Base-by-base conservation (phyloP, 1,140 invertebrate species). In the Lucilia sericata region DNA sequence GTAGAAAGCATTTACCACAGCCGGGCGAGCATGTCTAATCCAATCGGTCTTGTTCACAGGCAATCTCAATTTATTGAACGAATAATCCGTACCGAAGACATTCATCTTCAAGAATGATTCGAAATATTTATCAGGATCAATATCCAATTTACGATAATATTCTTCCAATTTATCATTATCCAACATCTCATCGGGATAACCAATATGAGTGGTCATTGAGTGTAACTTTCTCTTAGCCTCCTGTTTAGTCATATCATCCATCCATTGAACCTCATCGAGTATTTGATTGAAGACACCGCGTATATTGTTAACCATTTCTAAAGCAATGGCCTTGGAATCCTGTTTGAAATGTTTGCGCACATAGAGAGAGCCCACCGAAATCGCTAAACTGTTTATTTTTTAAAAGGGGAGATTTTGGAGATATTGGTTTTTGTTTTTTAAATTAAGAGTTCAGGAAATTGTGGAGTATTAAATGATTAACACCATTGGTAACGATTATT, bases 251-350 rank as follows among this genome's bases (percentile, higher is more conserved):
- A 93, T 92, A 0, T 95, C 93, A 87, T 98, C 97, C 96, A 98
- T 98, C 97, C 97, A 98, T 7, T 96, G 94, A 4, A 97, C 94
- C 87, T 95, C 91, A 9, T 88, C 90, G n/a, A 97, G 89, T 1
- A 95, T 94, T 85, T 93, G 91, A 70, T 92, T 91, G 88, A 94
- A 94, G 55, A 94, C 93, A 70, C 92, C 91, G 87, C 95, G 93
- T 81, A 98, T 97, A 85, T 96, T 94, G 21, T 93, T 92, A 0
- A 98, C 96, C 95, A 98, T 97, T 88, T 97, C 95, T 82, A 96
- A 88, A 1, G 96, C 96, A 84, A 93, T 94, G 14, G 92, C 92
- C 87, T 95, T 95, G 0, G 95, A 94, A 55, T 94, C 93, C 87
- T 95, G 94, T 80, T 95, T 93, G 91, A 96, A 96, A 86, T 95